These are phyloP conservation scores for Drosophila falleni DNA, from an alignment of 2,888 invertebrate species.

Conservation along the genomic window DNA sequence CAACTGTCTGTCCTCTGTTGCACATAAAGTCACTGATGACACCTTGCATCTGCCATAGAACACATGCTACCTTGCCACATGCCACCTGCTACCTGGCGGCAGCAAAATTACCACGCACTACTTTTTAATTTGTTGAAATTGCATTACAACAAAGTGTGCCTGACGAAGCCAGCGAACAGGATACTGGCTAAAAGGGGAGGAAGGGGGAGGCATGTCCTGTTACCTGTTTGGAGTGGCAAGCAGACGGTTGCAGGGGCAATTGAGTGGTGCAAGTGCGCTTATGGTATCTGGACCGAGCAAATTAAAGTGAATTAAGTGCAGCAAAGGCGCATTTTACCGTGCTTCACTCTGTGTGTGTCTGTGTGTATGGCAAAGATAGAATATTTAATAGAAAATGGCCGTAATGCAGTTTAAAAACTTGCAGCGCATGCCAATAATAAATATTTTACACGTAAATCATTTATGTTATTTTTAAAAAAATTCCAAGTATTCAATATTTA, in stretches of 20 bases:
- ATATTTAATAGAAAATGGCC: conserved; percentile 7
- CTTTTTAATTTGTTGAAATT: conserved; percentile 78
- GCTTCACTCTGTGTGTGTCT: neutral
- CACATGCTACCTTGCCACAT: neutral
- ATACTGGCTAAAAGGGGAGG: neutral
- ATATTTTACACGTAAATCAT: too few relatives aligned
- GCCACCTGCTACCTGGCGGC: conserved; percentile 21
- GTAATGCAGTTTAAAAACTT: conserved; percentile 7
- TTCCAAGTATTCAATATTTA: too few relatives aligned
- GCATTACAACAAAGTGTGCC: conserved; percentile 53
- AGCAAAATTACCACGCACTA: conserved; percentile 60
- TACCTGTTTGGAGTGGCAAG: too few relatives aligned
- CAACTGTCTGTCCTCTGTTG: neutral
- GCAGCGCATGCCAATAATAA: neutral
- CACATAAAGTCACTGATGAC: neutral
- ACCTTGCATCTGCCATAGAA: neutral
- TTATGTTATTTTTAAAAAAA: too few relatives aligned
- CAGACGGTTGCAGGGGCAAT: conserved; percentile 8
- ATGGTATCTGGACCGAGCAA: conserved; percentile 42
- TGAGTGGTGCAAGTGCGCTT: conserved; percentile 29
- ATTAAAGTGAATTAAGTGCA: conserved; percentile 69
- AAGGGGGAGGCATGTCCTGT: conserved; percentile 2
- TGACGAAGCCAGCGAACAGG: conserved; percentile 17
- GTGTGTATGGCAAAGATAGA: conserved; percentile 1
- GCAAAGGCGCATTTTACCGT: conserved; percentile 38